Evolutionary conservation across 2,888 invertebrate genomes (phyloP), one percentile per base, ranked within the genome.

Genomic region (Chloroclysta siterata): DNA sequence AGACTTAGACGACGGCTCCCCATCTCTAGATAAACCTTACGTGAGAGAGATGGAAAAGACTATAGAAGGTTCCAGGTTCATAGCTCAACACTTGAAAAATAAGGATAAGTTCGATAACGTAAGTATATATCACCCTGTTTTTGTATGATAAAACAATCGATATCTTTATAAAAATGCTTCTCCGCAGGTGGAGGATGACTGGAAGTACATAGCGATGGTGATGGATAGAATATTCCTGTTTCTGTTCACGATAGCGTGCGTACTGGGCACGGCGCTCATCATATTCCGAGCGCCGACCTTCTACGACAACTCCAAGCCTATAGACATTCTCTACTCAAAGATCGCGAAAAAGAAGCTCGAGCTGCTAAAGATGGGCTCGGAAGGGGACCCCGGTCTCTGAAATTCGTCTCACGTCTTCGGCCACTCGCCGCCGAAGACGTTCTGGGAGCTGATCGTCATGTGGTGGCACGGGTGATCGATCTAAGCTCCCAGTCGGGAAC

Each of bases 121-220:
- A 94, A 96, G 97, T 96, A 83, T 59, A 13, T 22, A 17, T 7
- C 33, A n/a, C 36, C 15, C 33, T 14, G 15, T 55, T 22, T 14
- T 39, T 6, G 14, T 28, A 14, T 11, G 0, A 36, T 11, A 51
- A 44, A 48, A 8, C 14, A 36, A 39, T 15, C 33, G 7, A 8
- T 51, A 14, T 42, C 55, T 63, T 60, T 48, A 64, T 29, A 65
- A 66, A 28, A 14, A 29, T 14, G 15, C 0, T 65, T 61, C 42
- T 58, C 82, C 88, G 2, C 90, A 98, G 98, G 97, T 98, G 80
- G 97, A 97, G 89, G 98, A 98, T 92, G 99, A 99, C 93, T 99
- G 99, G 99, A 99, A 99, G 89, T 99, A 98, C 94, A 98, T 99
- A 65, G 96, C 96, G 61, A 97, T 99, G 98, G 99, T 99, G 71